Conservation (phyloP, 1,140 invertebrate species). For the Nasonia vitripennis region DNA sequence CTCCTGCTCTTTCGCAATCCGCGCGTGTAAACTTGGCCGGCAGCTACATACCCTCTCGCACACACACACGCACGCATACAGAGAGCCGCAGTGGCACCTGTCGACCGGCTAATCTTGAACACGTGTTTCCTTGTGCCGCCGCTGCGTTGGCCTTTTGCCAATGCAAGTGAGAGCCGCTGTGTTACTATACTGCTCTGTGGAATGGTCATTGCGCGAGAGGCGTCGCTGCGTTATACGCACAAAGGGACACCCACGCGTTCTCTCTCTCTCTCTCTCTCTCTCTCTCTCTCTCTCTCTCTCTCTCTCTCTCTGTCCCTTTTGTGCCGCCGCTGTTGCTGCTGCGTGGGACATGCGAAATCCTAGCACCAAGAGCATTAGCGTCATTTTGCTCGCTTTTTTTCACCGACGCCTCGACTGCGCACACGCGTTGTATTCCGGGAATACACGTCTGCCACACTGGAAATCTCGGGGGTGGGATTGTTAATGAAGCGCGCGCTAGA, state of each 20-base stretch:
- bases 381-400: not conserved
- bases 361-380: not conserved
- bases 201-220: not conserved
- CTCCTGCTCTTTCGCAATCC: slow-evolving; percentile 21
- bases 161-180: slow-evolving; percentile 55
- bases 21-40: not conserved
- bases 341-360: not conserved
- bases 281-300: not conserved
- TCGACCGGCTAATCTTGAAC: slow-evolving; percentile 71
- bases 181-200: slow-evolving; percentile 23
- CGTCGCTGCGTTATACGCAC: slow-evolving; percentile 33
- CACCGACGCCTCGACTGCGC: too few species aligned
- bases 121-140: slow-evolving; percentile 67
- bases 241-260: not conserved
- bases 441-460: not conserved
- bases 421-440: not conserved
- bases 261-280: not conserved
- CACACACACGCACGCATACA: not conserved
- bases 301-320: not conserved
- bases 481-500: not conserved
- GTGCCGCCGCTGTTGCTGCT: not conserved
- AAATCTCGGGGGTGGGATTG: not conserved
- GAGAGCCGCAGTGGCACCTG: slow-evolving; percentile 65
- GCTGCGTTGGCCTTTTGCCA: slow-evolving; percentile 64
- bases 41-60: not conserved